Evolutionary conservation across 2,888 invertebrate genomes (phyloP), one percentile per base, ranked within the genome.

Genomic region (Trileptium ribeirensis): DNA sequence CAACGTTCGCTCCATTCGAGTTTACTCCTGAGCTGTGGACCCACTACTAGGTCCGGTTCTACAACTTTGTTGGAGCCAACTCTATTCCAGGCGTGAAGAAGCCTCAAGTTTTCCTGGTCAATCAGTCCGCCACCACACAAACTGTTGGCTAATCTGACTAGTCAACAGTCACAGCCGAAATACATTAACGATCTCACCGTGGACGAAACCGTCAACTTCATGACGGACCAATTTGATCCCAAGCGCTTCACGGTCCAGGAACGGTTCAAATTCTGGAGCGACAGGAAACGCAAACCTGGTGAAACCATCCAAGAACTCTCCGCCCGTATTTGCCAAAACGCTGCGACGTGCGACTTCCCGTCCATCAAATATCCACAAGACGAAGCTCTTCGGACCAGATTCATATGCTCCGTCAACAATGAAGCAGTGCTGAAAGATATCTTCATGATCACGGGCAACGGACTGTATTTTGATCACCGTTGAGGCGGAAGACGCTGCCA

Each of bases 401-500:
- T 82, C 82, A 84, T 82, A 36, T 83, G 84, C 39, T 80, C 84
- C 8, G 82, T 83, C 67, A 80, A 67, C 78, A 83, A 83, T 67
- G 83, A 83, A 67, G 79, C 82, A 15, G 83, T 83, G 1, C 79
- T 84, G 31, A 83, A 83, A 39, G 83, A 84, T n/a, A 29, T 83
- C 19, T 83, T 83, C 83, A 80, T 82, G 38, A 38, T 83, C 67
- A 83, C 84, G 67, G 84, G 64, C 37, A 37, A 75, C n/a, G 83
- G 40, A n/a, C 79, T 84, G 36, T 31, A 51, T n/a, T 84, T 83
- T 33, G 40, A 80, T 84, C 19, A 83, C 84, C 24, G 39, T 83
- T 78, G 82, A 84, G 51, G 82, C 84, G 8, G 84, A 83, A 51
- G 84, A 84, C 31, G 83, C 84, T 40, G 83, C 82, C 1, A 82